Evolutionary conservation across 2,888 invertebrate genomes (phyloP), one percentile per base, ranked within the genome.

Genomic region (Epiblema foenella): DNA sequence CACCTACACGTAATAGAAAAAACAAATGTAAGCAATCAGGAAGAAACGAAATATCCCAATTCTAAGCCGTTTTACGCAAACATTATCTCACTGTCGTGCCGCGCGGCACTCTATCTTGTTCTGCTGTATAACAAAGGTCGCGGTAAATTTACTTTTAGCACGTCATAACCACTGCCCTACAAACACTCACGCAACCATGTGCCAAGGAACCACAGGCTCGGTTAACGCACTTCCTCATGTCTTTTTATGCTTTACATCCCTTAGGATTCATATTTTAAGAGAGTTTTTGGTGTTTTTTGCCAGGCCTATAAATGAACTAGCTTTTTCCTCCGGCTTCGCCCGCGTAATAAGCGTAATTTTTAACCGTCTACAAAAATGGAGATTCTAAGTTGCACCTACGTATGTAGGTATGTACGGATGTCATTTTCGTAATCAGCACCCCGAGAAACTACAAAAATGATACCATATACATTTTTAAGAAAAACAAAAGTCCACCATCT

Each of bases 61-160:
- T 51, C 56, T 57, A 18, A 42, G 57, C 15, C 46, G 20, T 29
- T 29, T 20, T 51, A 12, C 58, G 37, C 33, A 54, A 66, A 37
- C 46, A 62, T 67, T 62, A 70, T 54, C 60, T 33, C 56, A 62
- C 46, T 66, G 42, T 51, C 71, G 71, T 71, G 71, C 46, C 51
- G 24, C 54, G 24, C 39, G 37, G 17, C 37, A 60, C 37, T 71
- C 20, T 67, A 59, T 66, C 70, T 67, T 20, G 37, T 17, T 17
- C 42, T 9, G 10, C 29, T 17, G 33, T 42, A 42, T 17, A 56
- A 42, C 54, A 66, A 67, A 71, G 71, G 71, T 71, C 67, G 56
- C 49, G 8, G 58, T 52, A 33, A 69, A 39, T 64, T 46, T 42
- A 49, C 57, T 54, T 29, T 37, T 54, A 60, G 56, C 66, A 29